Evolutionary conservation across 2,888 invertebrate species (phyloP), one percentile per base, ranked within the genome.

Genomic region (Geophilus truncorum): DNA sequence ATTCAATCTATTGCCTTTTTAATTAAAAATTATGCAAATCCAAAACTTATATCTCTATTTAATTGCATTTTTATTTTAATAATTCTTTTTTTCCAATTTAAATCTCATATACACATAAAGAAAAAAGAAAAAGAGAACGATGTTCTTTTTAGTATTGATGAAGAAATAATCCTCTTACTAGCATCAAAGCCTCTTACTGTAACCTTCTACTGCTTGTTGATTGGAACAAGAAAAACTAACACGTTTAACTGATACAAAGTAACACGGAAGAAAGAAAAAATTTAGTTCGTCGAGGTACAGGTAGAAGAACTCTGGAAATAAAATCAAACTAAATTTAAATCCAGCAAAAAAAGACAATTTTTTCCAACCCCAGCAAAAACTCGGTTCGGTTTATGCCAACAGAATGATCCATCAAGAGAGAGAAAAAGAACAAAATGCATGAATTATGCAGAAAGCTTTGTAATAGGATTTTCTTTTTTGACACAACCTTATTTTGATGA

Each of bases 401-500:
- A 25, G 70, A 70, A 70, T 70, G 70, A 70, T 70, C 70, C 70
- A 70, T 70, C 70, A 70, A 70, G 15, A 45, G 12, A 45, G 15
- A 70, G 28, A 70, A 70, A 28, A 70, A 70, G 28, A 70, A 70
- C 25, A 70, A 70, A 70, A 70, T 70, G 70, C 70, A 70, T 70
- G 70, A 70, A 70, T 70, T 70, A 70, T 70, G 70, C 70, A 70
- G 70, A 70, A 45, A 45, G 70, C 25, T 70, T 70, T 70, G 70
- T 70, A 70, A 70, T 70, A 70, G 70, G 70, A 70, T 70, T 70
- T 70, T 70, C 70, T 70, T 28, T 70, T 70, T 28, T 70, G 70
- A 70, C 70, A 70, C 70, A 70, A 70, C 70, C 70, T 70, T 70
- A 70, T 70, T 70, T 28, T 25, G 70, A 70, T 70, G 70, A 28